Evolutionary conservation across 92 coral and sea anemone genomes (phyloP), one percentile per base, ranked within the genome.

Genomic region (Porites divaricata): DNA sequence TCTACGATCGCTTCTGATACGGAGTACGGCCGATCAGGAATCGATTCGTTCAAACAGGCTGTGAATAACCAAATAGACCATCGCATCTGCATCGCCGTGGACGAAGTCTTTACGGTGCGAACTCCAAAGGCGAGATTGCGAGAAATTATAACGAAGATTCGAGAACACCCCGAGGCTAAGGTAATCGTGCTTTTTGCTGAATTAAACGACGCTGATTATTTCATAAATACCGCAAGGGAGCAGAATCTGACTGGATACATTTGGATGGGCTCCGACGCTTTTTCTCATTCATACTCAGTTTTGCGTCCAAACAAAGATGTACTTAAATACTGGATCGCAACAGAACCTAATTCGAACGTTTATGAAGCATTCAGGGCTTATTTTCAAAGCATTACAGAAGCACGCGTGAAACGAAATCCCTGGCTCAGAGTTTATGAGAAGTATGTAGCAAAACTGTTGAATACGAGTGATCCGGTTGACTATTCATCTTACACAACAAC

Each of bases 181-280:
- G 93, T 90, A 12, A 87, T 92, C 6, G 91, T 92, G 7, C 86
- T 92, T 8, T 92, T 92, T 56, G 95, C 95, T 19, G 95, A 92
- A 48, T 75, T 78, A 41, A 87, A 92, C 78, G 95, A 92, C 63
- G 95, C 95, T 0, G 86, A 89, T 10, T 90, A 90, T 56, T 90
- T 92, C 61, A 70, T 92, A 4, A 77, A 78, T 67, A 68, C 84
- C 6, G 95, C 95, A 1, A 78, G 77, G 12, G 90, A 80, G 54
- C 89, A 87, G 71, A 92, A 92, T 57, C 59, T 92, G 28, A 84
- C 86, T 22, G 95, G 87, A 9, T 87, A 90, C 87, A 72, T 92
- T n/a, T 92, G 95, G 95, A 85, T 92, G 8, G 95, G 95, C 13
- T 92, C 95, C 1, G 95, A 90, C 64, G 95, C 95, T 14, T 90